Evolutionary conservation across 1,140 invertebrate genomes (phyloP), one percentile per base, ranked within the genome.

Genomic region (Temnothorax nylanderi): DNA sequence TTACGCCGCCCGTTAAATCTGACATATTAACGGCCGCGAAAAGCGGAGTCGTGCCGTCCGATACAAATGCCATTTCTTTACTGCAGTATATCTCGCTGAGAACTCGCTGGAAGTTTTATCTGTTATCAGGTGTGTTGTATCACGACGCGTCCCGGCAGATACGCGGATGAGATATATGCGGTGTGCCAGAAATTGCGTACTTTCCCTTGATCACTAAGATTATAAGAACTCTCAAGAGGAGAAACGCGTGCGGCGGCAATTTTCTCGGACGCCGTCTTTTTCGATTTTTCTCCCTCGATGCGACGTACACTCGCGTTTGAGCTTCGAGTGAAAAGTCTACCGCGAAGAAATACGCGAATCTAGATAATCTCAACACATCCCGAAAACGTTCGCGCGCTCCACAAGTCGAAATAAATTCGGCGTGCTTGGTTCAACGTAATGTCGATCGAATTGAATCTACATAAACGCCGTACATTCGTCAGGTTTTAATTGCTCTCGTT

Each of bases 111-210:
- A 74, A 69, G 18, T 18, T 84, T 84, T 84, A 84, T 84, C 80
- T 84, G 54, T 84, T 84, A 84, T 81, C 78, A 81, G 62, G 49
- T 2, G 13, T 18, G 64, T 51, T 65, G 62, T 80, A 32, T 81
- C 37, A 58, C 37, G 78, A 18, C 6, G 11, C 2, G 3, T 41
- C 6, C 21, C 37, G 10, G 16, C 16, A 81, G 78, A 71, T 81
- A 81, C 41, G 80, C 51, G 21, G 0, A 16, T 37, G 47, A 58
- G 26, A 74, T 75, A 75, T 75, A 81, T 21, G 37, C 8, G 26
- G 49, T 49, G 62, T 62, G 10, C 10, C 41, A 21, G 21, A 21
- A 74, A 84, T 60, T 5, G 41, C 41, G n/a, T 60, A 60, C 44
- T 18, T 47, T 60, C 64, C 7, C 6, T 41, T 65, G 13, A 26